Evolutionary conservation across 2,888 invertebrate genomes (phyloP).

Genomic region (Archips crataeganus): DNA sequence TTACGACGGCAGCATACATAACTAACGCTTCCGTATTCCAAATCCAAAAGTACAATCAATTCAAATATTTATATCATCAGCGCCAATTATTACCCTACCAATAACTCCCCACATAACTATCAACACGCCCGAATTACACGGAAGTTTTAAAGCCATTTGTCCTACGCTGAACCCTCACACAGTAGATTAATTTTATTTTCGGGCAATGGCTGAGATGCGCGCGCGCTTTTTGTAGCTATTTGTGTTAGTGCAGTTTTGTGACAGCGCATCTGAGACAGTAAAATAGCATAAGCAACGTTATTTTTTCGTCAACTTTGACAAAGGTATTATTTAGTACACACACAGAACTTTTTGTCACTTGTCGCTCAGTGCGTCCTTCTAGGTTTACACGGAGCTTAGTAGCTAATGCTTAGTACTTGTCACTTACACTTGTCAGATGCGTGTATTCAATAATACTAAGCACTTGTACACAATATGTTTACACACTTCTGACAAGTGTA

Average conservation of each 20-base stretch:
- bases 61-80: conserved; percentile 27
- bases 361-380: no score
- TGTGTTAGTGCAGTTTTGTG: conserved; percentile 55
- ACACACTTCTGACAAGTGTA: no score
- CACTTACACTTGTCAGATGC: no score
- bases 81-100: conserved; percentile 28
- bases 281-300: neutral
- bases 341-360: no score
- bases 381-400: no score
- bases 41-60: conserved; percentile 1
- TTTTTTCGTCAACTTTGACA: no score
- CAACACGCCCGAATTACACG: conserved; percentile 62
- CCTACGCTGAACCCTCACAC: conserved; percentile 80
- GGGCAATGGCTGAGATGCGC: conserved; percentile 71
- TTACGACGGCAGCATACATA: no score
- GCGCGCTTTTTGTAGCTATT: conserved; percentile 70
- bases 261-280: conserved; percentile 46
- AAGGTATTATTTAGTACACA: no score
- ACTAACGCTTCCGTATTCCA: conserved; percentile 9
- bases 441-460: no score
- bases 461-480: no score
- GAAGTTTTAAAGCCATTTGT: conserved; percentile 70
- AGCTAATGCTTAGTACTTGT: no score
- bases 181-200: conserved; percentile 81
- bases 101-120: conserved; percentile 63